A percentile compares a stretch with the other conserved stretches of the same genome.
Conservation (phyloP, 30 jellyfish, hydroid and myxozoan species). For the Sanderia malayensis region DNA sequence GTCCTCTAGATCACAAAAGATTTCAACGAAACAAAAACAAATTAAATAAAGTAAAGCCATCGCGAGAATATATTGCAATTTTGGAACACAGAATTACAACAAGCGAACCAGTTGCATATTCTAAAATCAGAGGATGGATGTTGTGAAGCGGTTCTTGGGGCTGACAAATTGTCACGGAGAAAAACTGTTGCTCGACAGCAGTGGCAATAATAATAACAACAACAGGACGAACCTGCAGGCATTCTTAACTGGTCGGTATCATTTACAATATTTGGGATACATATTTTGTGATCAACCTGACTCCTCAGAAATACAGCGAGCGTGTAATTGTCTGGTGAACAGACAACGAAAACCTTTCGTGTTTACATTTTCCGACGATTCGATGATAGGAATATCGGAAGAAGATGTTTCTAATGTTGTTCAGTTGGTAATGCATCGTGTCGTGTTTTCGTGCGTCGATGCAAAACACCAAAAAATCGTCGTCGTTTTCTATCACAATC, state of each 20-base stretch:
- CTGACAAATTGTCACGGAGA: conserved; percentile 57
- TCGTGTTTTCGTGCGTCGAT: conserved; percentile 85
- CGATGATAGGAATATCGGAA: conserved; percentile 26
- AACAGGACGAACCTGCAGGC: conserved; percentile 39
- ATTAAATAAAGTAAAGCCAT: no score
- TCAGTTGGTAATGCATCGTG: conserved; percentile 49
- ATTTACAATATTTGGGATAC: conserved; percentile 35
- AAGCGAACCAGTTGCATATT: no score
- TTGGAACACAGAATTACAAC: no score
- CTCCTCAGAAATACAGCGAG: conserved; percentile 49
- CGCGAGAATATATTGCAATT: no score
- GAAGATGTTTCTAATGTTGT: conserved; percentile 7
- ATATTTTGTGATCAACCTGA: conserved; percentile 46
- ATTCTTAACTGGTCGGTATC: conserved; percentile 23
- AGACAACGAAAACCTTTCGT: conserved; percentile 31
- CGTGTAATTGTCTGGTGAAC: neutral
- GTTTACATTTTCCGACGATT: conserved; percentile 33
- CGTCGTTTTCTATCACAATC: conserved; percentile 89
- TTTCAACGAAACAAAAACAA: no score
- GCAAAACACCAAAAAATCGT: conserved; percentile 75
- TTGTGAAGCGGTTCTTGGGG: conserved; percentile 52
- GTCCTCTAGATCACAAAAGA: no score
- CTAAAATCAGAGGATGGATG: no score
- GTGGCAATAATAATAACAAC: no score
- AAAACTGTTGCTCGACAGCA: conserved; percentile 17